Evolutionary conservation across 2,113 vertebrate species (phyloP).

Genomic region (Melanocharis versteri): DNA sequence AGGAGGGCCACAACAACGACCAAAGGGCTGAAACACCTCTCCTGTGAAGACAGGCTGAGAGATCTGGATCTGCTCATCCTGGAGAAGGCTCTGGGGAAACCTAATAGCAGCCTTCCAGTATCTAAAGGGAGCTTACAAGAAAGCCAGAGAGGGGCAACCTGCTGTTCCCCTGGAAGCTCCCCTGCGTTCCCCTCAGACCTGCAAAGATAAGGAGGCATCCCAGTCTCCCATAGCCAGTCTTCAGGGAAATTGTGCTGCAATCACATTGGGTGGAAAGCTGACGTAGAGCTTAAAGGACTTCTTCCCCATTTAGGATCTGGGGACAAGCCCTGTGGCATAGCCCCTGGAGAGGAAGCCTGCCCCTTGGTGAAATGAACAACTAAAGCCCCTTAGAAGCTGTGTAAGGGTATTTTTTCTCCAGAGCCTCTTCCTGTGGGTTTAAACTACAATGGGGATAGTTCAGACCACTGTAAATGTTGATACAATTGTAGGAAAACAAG

Average conservation of each 20-base stretch:
- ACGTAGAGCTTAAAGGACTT: neutral
- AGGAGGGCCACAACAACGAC: neutral
- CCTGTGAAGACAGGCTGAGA: neutral
- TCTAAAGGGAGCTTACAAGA: neutral
- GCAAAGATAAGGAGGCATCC: neutral
- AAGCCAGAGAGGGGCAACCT: neutral
- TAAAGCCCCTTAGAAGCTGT: neutral
- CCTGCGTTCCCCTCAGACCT: neutral
- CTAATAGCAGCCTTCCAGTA: neutral
- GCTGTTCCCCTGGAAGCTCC: neutral
- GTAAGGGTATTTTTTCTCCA: neutral
- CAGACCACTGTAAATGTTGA: neutral
- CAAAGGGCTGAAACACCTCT: neutral
- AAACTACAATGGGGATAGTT: conserved; percentile 11
- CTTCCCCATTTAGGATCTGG: neutral
- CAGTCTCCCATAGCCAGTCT: neutral
- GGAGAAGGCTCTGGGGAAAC: neutral
- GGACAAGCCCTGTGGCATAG: neutral
- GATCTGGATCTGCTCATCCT: neutral
- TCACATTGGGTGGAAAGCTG: neutral
- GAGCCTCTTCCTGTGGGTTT: conserved; percentile 7
- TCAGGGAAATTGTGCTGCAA: neutral
- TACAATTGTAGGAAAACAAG: conserved; percentile 48
- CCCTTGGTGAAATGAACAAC: neutral
- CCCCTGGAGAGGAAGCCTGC: neutral